Base-by-base conservation (phyloP, 2,888 invertebrate species). In the Pristionchus japonicus region DNA sequence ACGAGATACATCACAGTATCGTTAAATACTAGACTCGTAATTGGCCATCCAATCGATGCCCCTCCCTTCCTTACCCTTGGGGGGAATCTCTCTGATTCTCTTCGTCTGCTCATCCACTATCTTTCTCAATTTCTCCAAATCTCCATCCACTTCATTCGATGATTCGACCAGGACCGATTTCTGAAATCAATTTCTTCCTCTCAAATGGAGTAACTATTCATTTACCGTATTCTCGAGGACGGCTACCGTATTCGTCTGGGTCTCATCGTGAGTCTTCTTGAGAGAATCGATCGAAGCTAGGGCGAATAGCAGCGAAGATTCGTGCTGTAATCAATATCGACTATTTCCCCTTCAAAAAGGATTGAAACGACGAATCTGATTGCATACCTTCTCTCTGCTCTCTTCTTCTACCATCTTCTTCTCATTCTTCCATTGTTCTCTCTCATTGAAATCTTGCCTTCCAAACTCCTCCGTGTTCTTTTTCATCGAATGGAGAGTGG, bases 61-160 rank as follows among this genome's bases (percentile, higher is more conserved):
- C n/a, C n/a, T n/a, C n/a, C n/a, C n/a, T n/a, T n/a, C n/a, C n/a
- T n/a, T n/a, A 85, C 85, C 85, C 43, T 85, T 85, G 43, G 85
- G 61, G 20, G 64, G 85, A 27, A 85, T 85, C 31, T 40, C 61
- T 27, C 43, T 61, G 31, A 64, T 64, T n/a, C 31, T 85, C 64
- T 61, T 17, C n/a, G 31, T 64, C 17, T 64, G 20, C 17, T 85
- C 47, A 34, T 17, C 15, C 40, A 85, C 85, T 11, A 40, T 64
- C 13, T 27, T 27, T 3, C 11, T 27, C 40, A 64, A 7, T 27
- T 40, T 85, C 43, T 40, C 37, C 85, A 85, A 20, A 83, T 83
- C 37, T n/a, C n/a, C 52, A 31, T 83, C 52, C 82, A 52, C 52
- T 37, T 17, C 23, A 31, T 57, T 52, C 82, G 9, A 34, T 34